Evolutionary conservation across 2,797 vertebrate species (phyloP), one percentile per base, ranked within the genome.

Genomic region (Taenioides sp.): DNA sequence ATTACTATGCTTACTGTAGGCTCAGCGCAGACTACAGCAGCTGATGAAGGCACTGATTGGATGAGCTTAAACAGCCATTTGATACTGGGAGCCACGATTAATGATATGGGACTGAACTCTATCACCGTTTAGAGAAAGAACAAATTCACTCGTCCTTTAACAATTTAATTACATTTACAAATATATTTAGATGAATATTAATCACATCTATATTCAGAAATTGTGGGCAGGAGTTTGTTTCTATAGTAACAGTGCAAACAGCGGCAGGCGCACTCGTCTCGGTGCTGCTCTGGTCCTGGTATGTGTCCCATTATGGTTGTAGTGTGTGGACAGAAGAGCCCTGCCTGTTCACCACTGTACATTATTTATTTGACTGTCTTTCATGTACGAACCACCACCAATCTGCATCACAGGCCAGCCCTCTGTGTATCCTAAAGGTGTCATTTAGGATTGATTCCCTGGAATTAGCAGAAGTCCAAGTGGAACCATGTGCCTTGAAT

Each of bases 321-420:
- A 74, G 78, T 86, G 84, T 88, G 88, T 75, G 87, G 87, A 90
- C 86, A 90, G 86, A 88, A 63, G 83, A 83, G 84, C 78, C 81
- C 86, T 86, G 88, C 86, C 84, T 80, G 87, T 84, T 88, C 82
- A 40, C 87, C 88, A 76, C 86, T 84, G 80, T 81, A 60, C 10
- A 90, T 90, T 94, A 92, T 92, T 94, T 93, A 92, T 92, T 94
- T 92, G 90, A 88, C 87, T 78, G 87, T 90, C 92, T 93, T 92
- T 93, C 92, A 93, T 94, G 87, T 92, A 80, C 85, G 87, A 91
- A 91, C 89, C 86, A 86, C 89, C 71, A 89, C 88, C 90, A 92
- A 88, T 92, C 91, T 88, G 90, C 88, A 87, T 91, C 88, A 89
- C 87, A 91, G 86, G 80, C 79, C 88, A 91, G 84, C 88, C 84